phyloP scores from a whole-genome alignment of 1,140 invertebrate genomes.

The Bombus soroeensis region DNA sequence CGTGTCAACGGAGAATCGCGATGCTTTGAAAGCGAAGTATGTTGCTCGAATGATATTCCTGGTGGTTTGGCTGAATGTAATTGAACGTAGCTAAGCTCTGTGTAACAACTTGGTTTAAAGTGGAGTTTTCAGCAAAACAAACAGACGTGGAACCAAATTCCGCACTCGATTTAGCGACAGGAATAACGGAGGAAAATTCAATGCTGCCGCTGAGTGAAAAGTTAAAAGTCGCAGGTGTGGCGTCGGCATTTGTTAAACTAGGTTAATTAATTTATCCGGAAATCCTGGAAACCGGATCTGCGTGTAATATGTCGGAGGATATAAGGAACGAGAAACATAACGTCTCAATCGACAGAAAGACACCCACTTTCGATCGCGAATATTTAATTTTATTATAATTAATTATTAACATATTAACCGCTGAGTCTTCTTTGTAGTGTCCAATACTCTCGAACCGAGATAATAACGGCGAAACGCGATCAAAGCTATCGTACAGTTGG shows the following conservation, averaged over 20 bases:
- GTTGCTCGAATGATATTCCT: background rate
- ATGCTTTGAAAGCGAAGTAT: background rate
- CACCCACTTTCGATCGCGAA: background rate
- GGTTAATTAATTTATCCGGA: constrained; percentile 4
- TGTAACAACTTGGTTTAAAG: background rate
- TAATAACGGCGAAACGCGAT: too few relatives aligned
- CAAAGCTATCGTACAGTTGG: too few relatives aligned
- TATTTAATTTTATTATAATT: too few relatives aligned
- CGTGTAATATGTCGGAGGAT: background rate
- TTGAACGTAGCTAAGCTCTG: background rate
- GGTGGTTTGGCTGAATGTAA: background rate
- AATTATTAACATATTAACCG: too few relatives aligned
- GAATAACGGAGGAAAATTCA: background rate
- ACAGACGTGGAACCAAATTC: background rate
- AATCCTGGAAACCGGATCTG: background rate
- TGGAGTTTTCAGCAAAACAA: background rate
- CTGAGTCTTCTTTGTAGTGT: background rate
- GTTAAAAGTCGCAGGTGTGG: background rate
- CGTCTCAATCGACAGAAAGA: background rate
- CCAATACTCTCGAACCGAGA: too few relatives aligned
- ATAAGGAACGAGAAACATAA: background rate
- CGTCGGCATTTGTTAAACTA: constrained; percentile 8
- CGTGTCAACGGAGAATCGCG: background rate
- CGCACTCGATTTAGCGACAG: background rate
- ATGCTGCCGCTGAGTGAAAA: background rate